These are phyloP conservation scores for Aphelinus atriplicis DNA, from an alignment of 1,140 invertebrate genomes.

Conservation along the genomic window DNA sequence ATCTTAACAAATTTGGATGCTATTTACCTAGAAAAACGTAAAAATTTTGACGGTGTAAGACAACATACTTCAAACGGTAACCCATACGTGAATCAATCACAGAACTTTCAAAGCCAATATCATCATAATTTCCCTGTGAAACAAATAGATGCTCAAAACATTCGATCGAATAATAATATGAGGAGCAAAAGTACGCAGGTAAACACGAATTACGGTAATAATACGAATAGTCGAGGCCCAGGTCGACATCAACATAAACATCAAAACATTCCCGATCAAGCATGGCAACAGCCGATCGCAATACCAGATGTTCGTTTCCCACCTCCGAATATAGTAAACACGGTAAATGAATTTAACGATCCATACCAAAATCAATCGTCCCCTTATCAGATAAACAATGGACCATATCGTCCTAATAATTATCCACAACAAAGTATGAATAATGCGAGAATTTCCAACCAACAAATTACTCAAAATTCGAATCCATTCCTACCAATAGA, in stretches of 20 bases:
- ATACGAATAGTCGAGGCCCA: too few species aligned
- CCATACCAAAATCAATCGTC: too few species aligned
- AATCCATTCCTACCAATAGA: not conserved
- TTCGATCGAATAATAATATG: not conserved
- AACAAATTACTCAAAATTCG: not conserved
- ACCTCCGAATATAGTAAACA: too few species aligned
- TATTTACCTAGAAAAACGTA: conserved; percentile 27
- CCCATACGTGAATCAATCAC: not conserved
- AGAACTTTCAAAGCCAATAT: not conserved
- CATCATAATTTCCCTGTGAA: conserved; percentile 14
- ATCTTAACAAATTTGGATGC: conserved; percentile 38
- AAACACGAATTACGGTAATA: too few species aligned
- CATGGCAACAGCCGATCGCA: not conserved
- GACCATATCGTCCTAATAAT: too few species aligned
- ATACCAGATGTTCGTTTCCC: too few species aligned
- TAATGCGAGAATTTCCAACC: too few species aligned
- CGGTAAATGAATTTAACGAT: too few species aligned
- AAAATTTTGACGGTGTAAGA: not conserved
- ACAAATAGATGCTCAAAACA: conserved; percentile 10
- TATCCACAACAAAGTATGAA: not conserved
- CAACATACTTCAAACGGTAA: not conserved
- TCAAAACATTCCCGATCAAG: too few species aligned
- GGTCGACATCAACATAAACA: too few species aligned
- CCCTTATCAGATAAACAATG: too few species aligned
- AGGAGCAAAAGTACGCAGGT: too few species aligned